Base-by-base conservation (phyloP, 2,888 invertebrate genomes). In the Catocala nupta region DNA sequence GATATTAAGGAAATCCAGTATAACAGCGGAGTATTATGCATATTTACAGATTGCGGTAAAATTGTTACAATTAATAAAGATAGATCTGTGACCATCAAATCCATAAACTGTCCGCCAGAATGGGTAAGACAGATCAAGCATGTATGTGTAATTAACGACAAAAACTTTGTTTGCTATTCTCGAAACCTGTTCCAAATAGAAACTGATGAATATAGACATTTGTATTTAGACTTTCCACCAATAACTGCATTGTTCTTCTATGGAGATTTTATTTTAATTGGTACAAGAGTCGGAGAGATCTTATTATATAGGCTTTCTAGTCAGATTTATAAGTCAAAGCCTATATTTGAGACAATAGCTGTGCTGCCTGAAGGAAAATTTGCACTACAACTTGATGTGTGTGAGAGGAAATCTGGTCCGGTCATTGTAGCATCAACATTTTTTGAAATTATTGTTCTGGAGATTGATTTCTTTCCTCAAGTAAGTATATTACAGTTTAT, bases 161-260 rank as follows among this genome's bases (percentile, higher is more conserved):
- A 71, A 47, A 92, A 92, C 58, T 92, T 85, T 70, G 85, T 93
- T 2, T 91, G 89, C 65, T 92, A 91, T 63, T 93, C 93, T 0
- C 72, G 90, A 33, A 87, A 88, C 70, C 64, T 93, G 55, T 91
- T 93, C 42, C 88, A 89, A 80, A 87, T 93, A 42, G 89, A 91
- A 76, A 90, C 90, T 0, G 88, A 90, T 25, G 80, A 82, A 48
- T 85, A 87, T 43, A 75, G 82, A 44, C 90, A 90, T 77, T 75
- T 91, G 52, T 93, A 92, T 70, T 73, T 92, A 57, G 92, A 93
- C 49, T 92, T 92, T 68, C 90, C 89, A 13, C 82, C 85, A 0
- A 88, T 93, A 56, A 90, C 90, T 8, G 88, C 92, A 0, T 67
- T 91, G 59, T 92, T 91, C 73, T 92, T 91, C 69, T 92, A 93